A percentile compares a stretch with the other conserved stretches of the same genome.
Evolutionary conservation across 2,888 invertebrate species (phyloP).

Genomic region (Tipula vernalis): DNA sequence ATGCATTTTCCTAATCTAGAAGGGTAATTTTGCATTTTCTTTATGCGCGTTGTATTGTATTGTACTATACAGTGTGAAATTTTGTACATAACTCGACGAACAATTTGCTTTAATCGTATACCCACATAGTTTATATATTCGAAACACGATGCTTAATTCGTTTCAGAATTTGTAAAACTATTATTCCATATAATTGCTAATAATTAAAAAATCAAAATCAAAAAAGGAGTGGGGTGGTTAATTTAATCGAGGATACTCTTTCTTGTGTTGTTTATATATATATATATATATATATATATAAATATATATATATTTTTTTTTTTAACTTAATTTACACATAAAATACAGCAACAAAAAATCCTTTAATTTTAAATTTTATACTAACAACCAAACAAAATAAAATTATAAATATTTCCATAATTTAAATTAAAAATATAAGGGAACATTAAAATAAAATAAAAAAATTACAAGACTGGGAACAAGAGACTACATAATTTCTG

Average conservation of each 20-base stretch:
- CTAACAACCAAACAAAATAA: not conserved
- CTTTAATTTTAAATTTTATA: not conserved
- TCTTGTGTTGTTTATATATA: not conserved
- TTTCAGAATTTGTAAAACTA: not conserved
- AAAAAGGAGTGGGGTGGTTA: not conserved
- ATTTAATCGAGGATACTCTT: not conserved
- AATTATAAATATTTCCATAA: conserved; percentile 9
- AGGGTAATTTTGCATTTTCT: not conserved
- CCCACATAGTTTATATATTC: not conserved
- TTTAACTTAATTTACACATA: not conserved
- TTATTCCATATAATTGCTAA: not conserved
- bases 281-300: too few species aligned
- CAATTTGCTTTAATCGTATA: not conserved
- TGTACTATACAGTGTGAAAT: not conserved
- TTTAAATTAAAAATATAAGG: conserved; percentile 8
- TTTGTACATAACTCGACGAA: not conserved
- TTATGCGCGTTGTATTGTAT: not conserved
- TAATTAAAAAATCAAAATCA: not conserved
- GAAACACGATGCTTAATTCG: not conserved
- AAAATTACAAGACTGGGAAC: not conserved
- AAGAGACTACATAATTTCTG: conserved; percentile 8
- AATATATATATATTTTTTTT: not conserved
- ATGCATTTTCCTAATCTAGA: not conserved
- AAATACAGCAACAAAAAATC: not conserved
- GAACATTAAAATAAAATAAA: not conserved